Base-by-base conservation (phyloP, 1,140 invertebrate species). In the Calycopis cecrops region DNA sequence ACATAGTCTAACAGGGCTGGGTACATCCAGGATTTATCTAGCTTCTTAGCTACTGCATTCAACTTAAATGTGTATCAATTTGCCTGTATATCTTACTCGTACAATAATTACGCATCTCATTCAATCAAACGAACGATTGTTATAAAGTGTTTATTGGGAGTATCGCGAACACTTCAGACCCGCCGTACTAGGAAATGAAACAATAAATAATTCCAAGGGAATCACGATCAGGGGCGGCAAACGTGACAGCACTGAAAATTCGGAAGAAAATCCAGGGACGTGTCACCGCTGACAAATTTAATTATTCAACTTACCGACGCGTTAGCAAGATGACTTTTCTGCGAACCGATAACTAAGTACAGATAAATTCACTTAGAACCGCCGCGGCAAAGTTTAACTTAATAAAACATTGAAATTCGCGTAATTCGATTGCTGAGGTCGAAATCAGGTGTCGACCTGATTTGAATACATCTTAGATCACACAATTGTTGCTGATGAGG, bases 261-360 rank as follows among this genome's bases (percentile, higher is more conserved):
- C 65, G 56, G 69, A 82, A 85, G 76, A 83, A 83, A 85, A 82
- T 75, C 77, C 77, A 60, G 63, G 64, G 62, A 59, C 73, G 73
- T 71, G 81, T 80, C 83, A 85, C 69, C 69, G 69, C 61, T 87
- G 84, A 84, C 81, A 87, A 85, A 87, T 84, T 81, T 77, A 82
- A 87, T 87, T 87, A 87, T 84, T 85, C 81, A 81, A 87, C 74
- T 85, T 84, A 84, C 71, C 72, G 79, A 82, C 85, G 84, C 77
- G 84, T 85, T 84, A 84, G 76, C 76, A 76, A 84, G 79, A 86
- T 80, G 79, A 85, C 79, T 85, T 80, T 76, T 81, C 76, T 62
- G 70, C 65, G 71, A 75, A 73, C 73, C 79, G 72, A 85, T 87
- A 86, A 85, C 81, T 85, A 85, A 85, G 81, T 87, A 87, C 72